phyloP scores from a whole-genome alignment of 2,113 vertebrate genomes.

The Orcinus orca region DNA sequence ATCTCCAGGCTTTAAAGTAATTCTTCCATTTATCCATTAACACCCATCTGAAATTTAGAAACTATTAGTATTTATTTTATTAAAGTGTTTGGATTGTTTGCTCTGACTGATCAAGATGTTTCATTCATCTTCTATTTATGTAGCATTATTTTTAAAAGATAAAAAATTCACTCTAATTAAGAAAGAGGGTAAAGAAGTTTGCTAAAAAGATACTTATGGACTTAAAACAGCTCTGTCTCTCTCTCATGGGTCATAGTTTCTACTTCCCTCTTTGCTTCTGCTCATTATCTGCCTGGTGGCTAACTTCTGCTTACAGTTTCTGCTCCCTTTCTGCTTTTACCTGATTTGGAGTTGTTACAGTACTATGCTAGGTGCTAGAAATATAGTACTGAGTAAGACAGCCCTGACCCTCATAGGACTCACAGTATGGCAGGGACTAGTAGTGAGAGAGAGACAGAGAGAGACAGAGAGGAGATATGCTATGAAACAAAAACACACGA shows the following conservation, averaged over 20 bases:
- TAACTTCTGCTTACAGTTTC: conserved; percentile 27
- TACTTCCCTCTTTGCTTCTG: not conserved
- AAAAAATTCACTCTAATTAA: not conserved
- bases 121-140: not conserved
- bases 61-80: not conserved
- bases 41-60: not conserved
- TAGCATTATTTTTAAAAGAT: not conserved
- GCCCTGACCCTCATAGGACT: not conserved
- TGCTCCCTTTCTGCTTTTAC: not conserved
- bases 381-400: not conserved
- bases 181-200: not conserved
- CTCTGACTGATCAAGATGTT: not conserved
- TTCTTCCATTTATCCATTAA: not conserved
- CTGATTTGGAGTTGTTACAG: not conserved
- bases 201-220: not conserved
- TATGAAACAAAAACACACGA: not conserved
- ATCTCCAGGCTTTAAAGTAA: not conserved
- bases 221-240: not conserved
- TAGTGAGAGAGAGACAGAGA: not conserved
- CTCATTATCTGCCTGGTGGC: not conserved
- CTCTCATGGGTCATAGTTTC: not conserved
- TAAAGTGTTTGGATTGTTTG: not conserved
- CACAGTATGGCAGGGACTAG: not conserved
- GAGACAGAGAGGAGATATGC: not conserved
- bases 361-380: not conserved